These are phyloP conservation scores for Rhabditoides inermis DNA, from an alignment of 2,888 invertebrate species.

Conservation along the genomic window DNA sequence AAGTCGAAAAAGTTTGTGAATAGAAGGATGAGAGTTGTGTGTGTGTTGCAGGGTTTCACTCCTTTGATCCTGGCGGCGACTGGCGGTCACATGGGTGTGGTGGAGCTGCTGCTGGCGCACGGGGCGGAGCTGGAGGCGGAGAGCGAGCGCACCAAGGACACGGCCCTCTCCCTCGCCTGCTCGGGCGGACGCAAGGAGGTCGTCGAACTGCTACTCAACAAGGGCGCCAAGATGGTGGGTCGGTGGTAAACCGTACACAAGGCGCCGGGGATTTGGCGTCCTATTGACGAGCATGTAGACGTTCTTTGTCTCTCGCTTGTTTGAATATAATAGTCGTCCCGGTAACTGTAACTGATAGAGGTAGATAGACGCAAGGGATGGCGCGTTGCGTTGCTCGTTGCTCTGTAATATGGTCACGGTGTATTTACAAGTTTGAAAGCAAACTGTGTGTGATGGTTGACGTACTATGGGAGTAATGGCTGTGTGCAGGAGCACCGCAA, in stretches of 20 bases:
- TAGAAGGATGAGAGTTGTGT: background rate
- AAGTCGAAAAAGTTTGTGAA: background rate
- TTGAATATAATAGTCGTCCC: background rate
- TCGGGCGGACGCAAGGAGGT: slow-evolving; percentile 93
- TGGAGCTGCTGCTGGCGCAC: slow-evolving; percentile 82
- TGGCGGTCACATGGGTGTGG: slow-evolving; percentile 80
- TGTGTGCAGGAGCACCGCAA: slow-evolving; percentile 68
- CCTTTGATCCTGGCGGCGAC: slow-evolving; percentile 93
- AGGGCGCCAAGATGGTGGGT: slow-evolving; percentile 82
- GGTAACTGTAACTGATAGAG: too few relatives aligned
- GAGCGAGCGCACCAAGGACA: slow-evolving; percentile 93
- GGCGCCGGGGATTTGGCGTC: too few relatives aligned
- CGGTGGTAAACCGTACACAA: too few relatives aligned
- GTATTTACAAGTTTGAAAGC: too few relatives aligned
- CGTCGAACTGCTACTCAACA: slow-evolving; percentile 77
- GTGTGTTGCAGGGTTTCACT: slow-evolving; percentile 69
- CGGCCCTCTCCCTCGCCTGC: slow-evolving; percentile 85
- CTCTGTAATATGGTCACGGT: background rate
- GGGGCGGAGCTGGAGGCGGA: slow-evolving; percentile 97
- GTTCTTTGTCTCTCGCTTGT: background rate
- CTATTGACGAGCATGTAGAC: background rate
- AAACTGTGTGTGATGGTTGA: too few relatives aligned
- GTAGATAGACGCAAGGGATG: too few relatives aligned
- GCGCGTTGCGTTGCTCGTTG: background rate
- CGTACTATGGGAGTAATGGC: too few relatives aligned